These are phyloP conservation scores for Parthenolecanium corni DNA, from an alignment of 2,888 invertebrate species.

Conservation along the genomic window DNA sequence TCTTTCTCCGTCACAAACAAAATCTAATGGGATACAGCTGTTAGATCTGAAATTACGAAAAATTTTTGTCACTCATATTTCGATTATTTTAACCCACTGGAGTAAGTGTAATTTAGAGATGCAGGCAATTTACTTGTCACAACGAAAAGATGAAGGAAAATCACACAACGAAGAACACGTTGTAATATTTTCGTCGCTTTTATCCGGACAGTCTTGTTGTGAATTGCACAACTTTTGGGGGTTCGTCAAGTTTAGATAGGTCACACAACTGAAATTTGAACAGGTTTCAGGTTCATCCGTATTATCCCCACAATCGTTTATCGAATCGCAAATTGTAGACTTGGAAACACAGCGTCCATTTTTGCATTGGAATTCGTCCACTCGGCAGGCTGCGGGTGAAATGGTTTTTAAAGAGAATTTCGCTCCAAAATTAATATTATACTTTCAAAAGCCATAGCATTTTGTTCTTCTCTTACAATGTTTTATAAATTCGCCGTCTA, in stretches of 20 bases:
- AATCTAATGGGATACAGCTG: constrained; percentile 56
- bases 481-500: too few species aligned
- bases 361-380: constrained; percentile 53
- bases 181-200: constrained; percentile 52
- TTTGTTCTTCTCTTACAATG: too few species aligned
- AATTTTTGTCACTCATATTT: background rate
- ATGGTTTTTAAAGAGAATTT: background rate
- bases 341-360: constrained; percentile 51
- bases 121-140: constrained; percentile 5
- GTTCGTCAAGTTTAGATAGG: constrained; percentile 51
- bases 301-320: constrained; percentile 56
- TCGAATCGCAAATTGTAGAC: constrained; percentile 54
- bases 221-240: constrained; percentile 65
- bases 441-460: too few species aligned
- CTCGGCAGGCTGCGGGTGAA: constrained; percentile 47
- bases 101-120: background rate
- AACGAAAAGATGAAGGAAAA: background rate
- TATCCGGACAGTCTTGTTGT: constrained; percentile 60
- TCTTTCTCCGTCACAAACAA: constrained; percentile 60
- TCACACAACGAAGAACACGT: constrained; percentile 18
- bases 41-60: constrained; percentile 37
- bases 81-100: background rate
- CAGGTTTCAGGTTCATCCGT: constrained; percentile 54
- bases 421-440: background rate
- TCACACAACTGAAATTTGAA: constrained; percentile 41